phyloP scores from a whole-genome alignment of 2,113 vertebrate genomes.

The Clarias gariepinus region DNA sequence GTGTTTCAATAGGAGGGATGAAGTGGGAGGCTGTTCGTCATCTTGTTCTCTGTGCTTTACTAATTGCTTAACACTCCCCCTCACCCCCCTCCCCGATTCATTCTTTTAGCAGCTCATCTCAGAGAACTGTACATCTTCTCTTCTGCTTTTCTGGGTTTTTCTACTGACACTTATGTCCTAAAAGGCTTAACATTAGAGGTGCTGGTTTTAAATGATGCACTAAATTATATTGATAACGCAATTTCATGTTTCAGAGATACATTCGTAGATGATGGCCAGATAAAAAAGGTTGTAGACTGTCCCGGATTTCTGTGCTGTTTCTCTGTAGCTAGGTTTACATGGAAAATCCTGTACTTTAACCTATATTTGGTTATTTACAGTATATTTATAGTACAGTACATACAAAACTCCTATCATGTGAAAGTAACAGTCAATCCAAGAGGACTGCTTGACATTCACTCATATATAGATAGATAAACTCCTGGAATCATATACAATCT shows the following conservation, averaged over 20 bases:
- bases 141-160: conserved; percentile 8
- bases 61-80: conserved; percentile 47
- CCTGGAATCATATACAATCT: not conserved
- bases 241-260: not conserved
- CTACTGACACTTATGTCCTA: not conserved
- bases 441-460: not conserved
- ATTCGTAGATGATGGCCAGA: not conserved
- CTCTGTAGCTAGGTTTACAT: not conserved
- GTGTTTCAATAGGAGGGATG: conserved; percentile 26
- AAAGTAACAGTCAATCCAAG: not conserved
- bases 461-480: not conserved
- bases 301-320: not conserved
- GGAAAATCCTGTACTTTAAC: not conserved
- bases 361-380: not conserved
- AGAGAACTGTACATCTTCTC: not conserved
- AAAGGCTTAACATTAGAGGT: not conserved
- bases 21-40: conserved; percentile 43
- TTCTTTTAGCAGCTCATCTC: conserved; percentile 26
- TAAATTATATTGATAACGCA: not conserved
- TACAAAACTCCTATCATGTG: not conserved
- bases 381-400: not conserved
- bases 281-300: not conserved
- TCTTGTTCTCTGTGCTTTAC: conserved; percentile 44
- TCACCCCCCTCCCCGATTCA: not conserved
- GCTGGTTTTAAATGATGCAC: not conserved